phyloP scores from a whole-genome alignment of 2,797 vertebrate species.

The Arrhamphus sclerolepis region DNA sequence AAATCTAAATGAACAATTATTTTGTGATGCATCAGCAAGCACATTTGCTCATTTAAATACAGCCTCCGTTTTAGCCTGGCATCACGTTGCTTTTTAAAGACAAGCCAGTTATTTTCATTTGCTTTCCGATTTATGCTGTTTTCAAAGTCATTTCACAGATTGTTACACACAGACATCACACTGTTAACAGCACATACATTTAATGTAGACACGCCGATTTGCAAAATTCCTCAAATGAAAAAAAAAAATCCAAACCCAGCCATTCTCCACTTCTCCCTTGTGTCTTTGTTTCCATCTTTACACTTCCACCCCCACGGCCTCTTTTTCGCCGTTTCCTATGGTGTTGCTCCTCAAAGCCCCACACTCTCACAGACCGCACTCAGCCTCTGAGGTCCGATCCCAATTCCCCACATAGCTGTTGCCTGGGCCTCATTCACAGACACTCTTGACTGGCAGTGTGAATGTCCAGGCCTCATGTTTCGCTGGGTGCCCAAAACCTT shows the following conservation, averaged over 20 bases:
- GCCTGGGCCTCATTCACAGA: conserved; percentile 71
- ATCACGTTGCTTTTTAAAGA: conserved; percentile 30
- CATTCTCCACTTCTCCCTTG: conserved; percentile 42
- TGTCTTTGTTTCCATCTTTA: conserved; percentile 60
- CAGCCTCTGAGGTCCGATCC: conserved; percentile 46
- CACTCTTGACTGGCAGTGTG: conserved; percentile 66
- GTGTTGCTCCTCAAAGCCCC: conserved; percentile 46
- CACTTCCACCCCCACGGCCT: conserved; percentile 35
- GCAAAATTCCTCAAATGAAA: conserved; percentile 33
- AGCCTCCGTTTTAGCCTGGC: conserved; percentile 27
- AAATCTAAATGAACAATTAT: conserved; percentile 16
- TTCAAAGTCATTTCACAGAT: conserved; percentile 41
- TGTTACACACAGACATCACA: conserved; percentile 30
- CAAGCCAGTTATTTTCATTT: conserved; percentile 42
- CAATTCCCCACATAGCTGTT: conserved; percentile 63
- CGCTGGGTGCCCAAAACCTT: conserved; percentile 55
- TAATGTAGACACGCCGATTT: conserved; percentile 37
- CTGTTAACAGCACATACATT: conserved; percentile 37
- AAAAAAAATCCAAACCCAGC: conserved; percentile 38
- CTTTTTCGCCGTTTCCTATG: conserved; percentile 61
- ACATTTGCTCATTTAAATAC: conserved; percentile 41
- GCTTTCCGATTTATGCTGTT: conserved; percentile 21
- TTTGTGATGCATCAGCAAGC: conserved; percentile 14
- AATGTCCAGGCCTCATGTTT: conserved; percentile 75
- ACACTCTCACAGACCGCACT: conserved; percentile 56